A percentile compares a stretch with the other conserved stretches of the same genome.
Conservation (phyloP, 2,113 vertebrate genomes). For the Quiscalus mexicanus region DNA sequence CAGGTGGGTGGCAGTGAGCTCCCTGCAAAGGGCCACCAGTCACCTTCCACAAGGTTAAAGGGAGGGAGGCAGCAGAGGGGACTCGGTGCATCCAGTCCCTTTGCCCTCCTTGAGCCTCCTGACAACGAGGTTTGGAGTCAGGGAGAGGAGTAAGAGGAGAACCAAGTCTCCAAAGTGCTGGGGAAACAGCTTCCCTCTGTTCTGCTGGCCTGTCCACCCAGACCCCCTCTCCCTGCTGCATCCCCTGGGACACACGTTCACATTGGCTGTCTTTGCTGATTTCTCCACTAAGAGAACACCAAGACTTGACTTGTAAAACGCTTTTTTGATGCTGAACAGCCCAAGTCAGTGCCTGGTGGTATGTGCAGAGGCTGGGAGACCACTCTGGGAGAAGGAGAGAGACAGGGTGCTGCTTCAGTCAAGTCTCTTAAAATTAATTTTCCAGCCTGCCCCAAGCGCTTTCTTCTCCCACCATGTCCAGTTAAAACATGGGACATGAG, state of each 20-base stretch:
- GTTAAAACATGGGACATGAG: accelerated
- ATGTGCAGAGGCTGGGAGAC: not conserved
- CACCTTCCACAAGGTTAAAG: not conserved
- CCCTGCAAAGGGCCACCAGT: not conserved
- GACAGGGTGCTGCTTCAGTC: not conserved
- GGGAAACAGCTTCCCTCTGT: not conserved
- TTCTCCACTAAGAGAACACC: not conserved
- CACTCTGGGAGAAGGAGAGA: not conserved
- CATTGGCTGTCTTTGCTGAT: not conserved
- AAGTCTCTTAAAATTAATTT: not conserved
- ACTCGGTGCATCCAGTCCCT: accelerated
- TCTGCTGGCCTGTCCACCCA: accelerated
- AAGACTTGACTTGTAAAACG: not conserved
- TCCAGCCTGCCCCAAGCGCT: not conserved
- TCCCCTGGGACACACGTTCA: accelerated
- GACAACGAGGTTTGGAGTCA: accelerated
- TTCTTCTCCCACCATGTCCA: not conserved
- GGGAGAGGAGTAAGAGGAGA: not conserved
- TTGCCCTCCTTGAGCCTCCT: not conserved
- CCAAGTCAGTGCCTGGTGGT: not conserved
- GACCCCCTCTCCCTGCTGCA: not conserved
- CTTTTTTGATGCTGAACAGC: not conserved
- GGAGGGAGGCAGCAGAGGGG: not conserved
- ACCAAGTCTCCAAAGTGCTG: not conserved
- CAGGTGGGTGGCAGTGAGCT: accelerated